phyloP scores from a whole-genome alignment of 2,888 invertebrate genomes.

The Mamestra brassicae region DNA sequence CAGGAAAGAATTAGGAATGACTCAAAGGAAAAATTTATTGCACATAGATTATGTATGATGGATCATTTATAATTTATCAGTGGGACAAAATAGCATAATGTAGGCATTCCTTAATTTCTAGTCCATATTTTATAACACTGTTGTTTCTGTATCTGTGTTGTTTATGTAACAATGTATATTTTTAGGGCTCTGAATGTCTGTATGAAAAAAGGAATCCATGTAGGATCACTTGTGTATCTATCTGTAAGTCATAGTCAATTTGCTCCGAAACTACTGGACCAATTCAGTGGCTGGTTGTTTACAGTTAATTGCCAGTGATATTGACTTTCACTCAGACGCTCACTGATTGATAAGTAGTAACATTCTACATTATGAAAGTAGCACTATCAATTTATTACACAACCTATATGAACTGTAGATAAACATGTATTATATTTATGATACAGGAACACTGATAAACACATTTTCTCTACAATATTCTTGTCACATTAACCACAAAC shows the following conservation, averaged over 20 bases:
- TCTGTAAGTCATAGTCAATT: no score
- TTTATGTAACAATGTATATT: no score
- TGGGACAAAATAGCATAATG: not conserved
- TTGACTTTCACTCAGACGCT: conserved; percentile 4
- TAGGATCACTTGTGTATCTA: no score
- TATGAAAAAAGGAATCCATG: no score
- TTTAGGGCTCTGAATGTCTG: no score
- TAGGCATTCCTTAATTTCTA: not conserved
- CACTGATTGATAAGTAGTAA: conserved; percentile 33
- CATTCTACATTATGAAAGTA: conserved; percentile 20
- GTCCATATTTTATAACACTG: no score
- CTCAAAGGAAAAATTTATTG: not conserved
- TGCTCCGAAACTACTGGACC: no score
- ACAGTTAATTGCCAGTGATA: not conserved
- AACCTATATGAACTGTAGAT: conserved; percentile 32
- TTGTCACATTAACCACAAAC: not conserved
- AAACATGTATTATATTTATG: not conserved
- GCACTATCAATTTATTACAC: conserved; percentile 31
- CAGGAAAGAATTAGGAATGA: conserved; percentile 4
- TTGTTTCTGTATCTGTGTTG: no score
- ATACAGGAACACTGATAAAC: conserved; percentile 16
- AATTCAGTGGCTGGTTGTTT: not conserved
- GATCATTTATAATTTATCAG: not conserved
- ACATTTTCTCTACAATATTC: not conserved
- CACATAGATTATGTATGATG: not conserved